A percentile compares a stretch with the other conserved stretches of the same genome.
Conservation (phyloP, 1,140 invertebrate genomes). For the Catajapyx aquilonaris region DNA sequence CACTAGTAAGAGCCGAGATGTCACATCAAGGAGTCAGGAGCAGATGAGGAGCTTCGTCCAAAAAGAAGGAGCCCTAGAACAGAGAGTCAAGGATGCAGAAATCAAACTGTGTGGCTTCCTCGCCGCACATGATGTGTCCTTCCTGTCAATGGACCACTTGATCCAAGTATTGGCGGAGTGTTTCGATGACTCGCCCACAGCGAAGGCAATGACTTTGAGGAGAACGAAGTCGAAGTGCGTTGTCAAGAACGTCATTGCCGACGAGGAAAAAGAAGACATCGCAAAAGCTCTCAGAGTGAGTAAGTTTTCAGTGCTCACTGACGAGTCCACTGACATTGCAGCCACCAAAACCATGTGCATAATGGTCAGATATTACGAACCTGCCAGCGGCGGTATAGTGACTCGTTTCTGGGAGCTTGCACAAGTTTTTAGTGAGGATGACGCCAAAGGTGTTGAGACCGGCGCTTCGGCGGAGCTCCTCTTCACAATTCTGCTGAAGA, state of each 20-base stretch:
- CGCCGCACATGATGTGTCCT: neutral
- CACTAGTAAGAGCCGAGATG: too few relatives aligned
- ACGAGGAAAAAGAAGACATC: neutral
- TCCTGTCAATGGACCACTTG: neutral
- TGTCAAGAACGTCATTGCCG: neutral
- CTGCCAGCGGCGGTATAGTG: neutral
- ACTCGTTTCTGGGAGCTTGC: conserved; percentile 1
- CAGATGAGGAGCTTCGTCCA: too few relatives aligned
- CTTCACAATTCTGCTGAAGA: conserved; percentile 6
- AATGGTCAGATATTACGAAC: conserved; percentile 2
- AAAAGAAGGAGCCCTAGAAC: too few relatives aligned
- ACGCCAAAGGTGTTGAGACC: conserved; percentile 7
- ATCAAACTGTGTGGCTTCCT: neutral
- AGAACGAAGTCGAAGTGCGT: neutral
- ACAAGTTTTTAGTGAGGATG: neutral
- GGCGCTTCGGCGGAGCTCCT: conserved; percentile 8
- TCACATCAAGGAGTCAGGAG: too few relatives aligned
- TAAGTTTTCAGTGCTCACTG: conserved; percentile 4
- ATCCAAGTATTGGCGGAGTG: neutral
- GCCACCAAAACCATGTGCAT: neutral
- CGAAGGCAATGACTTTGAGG: neutral
- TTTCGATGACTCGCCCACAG: neutral
- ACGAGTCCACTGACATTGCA: conserved; percentile 4
- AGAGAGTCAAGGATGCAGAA: neutral
- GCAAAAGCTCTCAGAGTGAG: conserved; percentile 1